phyloP scores from a whole-genome alignment of 2,113 vertebrate genomes.

The Rhipidura dahli region DNA sequence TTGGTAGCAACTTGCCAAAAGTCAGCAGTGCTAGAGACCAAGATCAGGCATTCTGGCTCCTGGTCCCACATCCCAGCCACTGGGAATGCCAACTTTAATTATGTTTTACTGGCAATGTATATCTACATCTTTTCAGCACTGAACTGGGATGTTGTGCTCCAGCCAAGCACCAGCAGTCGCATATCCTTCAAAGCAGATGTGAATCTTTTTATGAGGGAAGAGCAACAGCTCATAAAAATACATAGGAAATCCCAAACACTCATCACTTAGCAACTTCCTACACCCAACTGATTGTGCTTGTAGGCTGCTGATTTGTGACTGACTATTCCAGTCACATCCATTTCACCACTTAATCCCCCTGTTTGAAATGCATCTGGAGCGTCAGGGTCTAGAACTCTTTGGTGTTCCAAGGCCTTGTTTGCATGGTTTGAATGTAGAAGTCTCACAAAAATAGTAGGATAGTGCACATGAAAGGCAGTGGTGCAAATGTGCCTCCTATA shows the following conservation, averaged over 20 bases:
- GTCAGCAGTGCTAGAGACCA: constrained; percentile 1
- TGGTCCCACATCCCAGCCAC: background rate
- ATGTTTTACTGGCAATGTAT: constrained; percentile 13
- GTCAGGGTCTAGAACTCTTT: background rate
- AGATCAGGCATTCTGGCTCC: constrained; percentile 9
- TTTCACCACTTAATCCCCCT: background rate
- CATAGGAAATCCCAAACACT: constrained; percentile 32
- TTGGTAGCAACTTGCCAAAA: constrained; percentile 16
- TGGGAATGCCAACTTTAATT: constrained; percentile 43
- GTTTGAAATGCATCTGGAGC: background rate
- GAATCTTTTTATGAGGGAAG: background rate
- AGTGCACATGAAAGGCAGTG: background rate
- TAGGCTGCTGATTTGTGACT: background rate
- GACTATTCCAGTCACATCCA: background rate
- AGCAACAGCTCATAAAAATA: constrained; percentile 31
- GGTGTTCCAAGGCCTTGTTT: background rate
- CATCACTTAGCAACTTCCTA: background rate
- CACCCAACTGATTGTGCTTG: background rate
- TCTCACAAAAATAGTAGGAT: background rate
- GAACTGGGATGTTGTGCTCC: background rate
- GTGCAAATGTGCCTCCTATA: background rate
- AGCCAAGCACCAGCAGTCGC: background rate
- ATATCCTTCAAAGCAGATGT: constrained; percentile 30
- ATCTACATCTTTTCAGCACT: background rate
- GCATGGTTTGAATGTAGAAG: background rate